Evolutionary conservation across 2,797 vertebrate species (phyloP), one percentile per base, ranked within the genome.

Genomic region (Erithacus rubecula): DNA sequence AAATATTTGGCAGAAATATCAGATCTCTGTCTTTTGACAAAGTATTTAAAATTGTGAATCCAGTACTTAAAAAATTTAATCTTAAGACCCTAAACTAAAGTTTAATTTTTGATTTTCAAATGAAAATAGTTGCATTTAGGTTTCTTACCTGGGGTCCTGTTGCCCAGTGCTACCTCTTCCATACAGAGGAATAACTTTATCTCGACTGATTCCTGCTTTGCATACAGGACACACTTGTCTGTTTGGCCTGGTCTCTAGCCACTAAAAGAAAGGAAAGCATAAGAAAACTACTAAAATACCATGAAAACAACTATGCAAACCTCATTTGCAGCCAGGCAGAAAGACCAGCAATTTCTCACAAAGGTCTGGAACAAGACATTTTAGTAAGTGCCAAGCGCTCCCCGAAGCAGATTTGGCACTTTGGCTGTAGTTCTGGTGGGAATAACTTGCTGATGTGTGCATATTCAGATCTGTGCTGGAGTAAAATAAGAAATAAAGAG

Each of bases 171-270:
- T 99, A 49, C 99, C 99, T 71, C 99, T 98, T 70, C 99, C 99
- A 44, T 99, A 99, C 15, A 99, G 97, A 2, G 99, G 99, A 96
- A 99, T 99, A 56, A 99, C 99, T 98, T 99, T 99, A 90, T 99
- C 99, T 85, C 99, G 97, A 95, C 99, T 99, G 97, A 99, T 99
- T 76, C 99, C 99, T 9, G 99, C 99, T 98, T 99, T 99, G 95
- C 99, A 99, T 4, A 99, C 99, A 10, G 99, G 99, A 97, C 99
- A 99, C 90, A 99, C 99, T 94, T 99, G 99, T 95, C 99, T 98
- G 97, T 99, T 99, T 34, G 99, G 99, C 97, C 99, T 98, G 18
- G 99, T 99, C 97, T 99, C 99, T 96, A 99, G 95, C 99, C 99
- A 99, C 99, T 99, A 95, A 63, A 92, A 87, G 58, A 78, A 88